Conservation (phyloP, 1,140 invertebrate genomes). For the Bemisia tabaci region DNA sequence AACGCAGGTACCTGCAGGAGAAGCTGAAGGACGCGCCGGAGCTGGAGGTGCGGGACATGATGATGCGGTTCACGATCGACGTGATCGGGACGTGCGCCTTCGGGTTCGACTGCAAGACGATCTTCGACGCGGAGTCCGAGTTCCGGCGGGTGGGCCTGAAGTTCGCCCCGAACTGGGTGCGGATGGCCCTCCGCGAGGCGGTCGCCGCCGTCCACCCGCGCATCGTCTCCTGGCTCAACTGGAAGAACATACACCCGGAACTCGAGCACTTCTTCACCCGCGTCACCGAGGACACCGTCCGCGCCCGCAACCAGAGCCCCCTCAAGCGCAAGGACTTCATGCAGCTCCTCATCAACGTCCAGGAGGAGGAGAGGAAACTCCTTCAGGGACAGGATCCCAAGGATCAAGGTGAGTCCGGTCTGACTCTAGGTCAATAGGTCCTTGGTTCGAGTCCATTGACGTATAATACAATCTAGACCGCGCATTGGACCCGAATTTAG, state of each 20-base stretch:
- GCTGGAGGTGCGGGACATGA: slow-evolving; percentile 30
- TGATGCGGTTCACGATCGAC: slow-evolving; percentile 32
- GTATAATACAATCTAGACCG: no score
- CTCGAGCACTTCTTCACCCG: slow-evolving; percentile 23
- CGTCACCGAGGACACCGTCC: slow-evolving; percentile 21
- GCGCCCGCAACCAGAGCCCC: slow-evolving; percentile 19
- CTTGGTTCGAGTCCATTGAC: no score
- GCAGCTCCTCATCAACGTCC: slow-evolving; percentile 23
- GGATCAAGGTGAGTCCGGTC: no score
- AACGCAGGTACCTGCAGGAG: slow-evolving; percentile 22
- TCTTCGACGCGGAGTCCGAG: slow-evolving; percentile 31
- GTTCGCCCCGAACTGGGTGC: slow-evolving; percentile 17
- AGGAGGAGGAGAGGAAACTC: slow-evolving; percentile 13
- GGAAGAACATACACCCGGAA: slow-evolving; percentile 13
- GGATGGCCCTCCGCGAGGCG: slow-evolving; percentile 7
- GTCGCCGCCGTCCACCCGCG: slow-evolving; percentile 7
- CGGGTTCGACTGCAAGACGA: slow-evolving; percentile 27
- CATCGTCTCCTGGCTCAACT: slow-evolving; percentile 7
- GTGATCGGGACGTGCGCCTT: slow-evolving; percentile 34
- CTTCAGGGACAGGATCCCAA: no score
- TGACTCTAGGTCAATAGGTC: no score
- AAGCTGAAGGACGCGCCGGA: slow-evolving; percentile 13
- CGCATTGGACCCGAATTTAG: no score
- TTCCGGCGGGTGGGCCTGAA: slow-evolving; percentile 30
- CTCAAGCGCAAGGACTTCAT: slow-evolving; percentile 24